These are phyloP conservation scores for Bradysia coprophila DNA, from an alignment of 1,140 invertebrate species.

Conservation along the genomic window DNA sequence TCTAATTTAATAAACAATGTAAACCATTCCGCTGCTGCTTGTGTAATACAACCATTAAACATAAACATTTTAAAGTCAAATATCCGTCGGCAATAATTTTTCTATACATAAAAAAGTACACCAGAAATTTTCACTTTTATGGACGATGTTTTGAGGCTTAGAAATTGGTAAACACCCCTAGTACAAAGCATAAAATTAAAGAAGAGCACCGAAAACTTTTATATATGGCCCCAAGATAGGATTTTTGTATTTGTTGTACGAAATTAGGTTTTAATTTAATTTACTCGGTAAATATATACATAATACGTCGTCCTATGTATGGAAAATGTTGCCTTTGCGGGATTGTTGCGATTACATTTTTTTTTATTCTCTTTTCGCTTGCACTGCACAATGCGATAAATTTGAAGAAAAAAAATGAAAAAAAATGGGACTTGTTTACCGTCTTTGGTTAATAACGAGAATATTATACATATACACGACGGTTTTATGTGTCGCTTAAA, in stretches of 20 bases:
- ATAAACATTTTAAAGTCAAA: not conserved
- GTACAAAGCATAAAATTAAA: no score
- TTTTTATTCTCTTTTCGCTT: no score
- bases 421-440: no score
- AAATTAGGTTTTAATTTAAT: constrained; percentile 2
- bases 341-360: no score
- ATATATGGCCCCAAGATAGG: not conserved
- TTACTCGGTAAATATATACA: not conserved
- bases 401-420: no score
- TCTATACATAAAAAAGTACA: no score
- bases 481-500: no score
- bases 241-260: not conserved
- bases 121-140: not conserved
- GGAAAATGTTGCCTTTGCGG: no score
- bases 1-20: not conserved
- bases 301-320: no score
- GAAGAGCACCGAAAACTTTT: not conserved
- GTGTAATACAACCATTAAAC: not conserved
- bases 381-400: no score
- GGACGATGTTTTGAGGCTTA: not conserved
- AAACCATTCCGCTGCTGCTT: not conserved
- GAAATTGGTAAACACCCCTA: not conserved
- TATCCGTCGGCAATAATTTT: not conserved
- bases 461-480: no score
- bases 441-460: no score